These are phyloP conservation scores for Drosophila navojoa DNA, from an alignment of 1,140 invertebrate species.

Conservation along the genomic window DNA sequence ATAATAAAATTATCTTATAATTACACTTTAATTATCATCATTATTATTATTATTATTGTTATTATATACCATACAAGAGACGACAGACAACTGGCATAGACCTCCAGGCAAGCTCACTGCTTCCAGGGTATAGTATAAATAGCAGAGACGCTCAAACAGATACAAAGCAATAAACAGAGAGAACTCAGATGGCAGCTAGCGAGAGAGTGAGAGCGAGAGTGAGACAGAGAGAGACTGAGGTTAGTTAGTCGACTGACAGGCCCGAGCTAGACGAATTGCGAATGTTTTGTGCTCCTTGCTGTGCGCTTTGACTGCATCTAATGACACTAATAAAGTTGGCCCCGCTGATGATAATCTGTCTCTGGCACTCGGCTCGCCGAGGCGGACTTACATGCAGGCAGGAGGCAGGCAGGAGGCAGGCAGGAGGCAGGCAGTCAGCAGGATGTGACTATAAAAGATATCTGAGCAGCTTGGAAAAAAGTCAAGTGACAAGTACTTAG, in stretches of 20 bases:
- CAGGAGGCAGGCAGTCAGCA: constrained; percentile 38
- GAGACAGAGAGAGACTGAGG: neutral
- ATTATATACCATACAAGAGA: no score
- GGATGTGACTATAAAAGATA: constrained; percentile 70
- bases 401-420: neutral
- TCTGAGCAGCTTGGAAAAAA: constrained; percentile 23
- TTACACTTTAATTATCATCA: no score
- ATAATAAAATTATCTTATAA: no score
- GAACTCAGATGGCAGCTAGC: neutral
- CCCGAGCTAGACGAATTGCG: constrained; percentile 20
- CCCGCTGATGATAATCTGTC: constrained; percentile 78
- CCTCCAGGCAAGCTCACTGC: neutral
- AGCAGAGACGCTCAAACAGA: constrained; percentile 14
- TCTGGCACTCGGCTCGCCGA: constrained; percentile 53
- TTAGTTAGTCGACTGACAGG: neutral
- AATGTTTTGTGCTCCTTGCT: constrained; percentile 59
- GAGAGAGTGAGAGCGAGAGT: neutral
- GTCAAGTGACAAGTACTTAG: neutral
- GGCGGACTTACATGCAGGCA: neutral
- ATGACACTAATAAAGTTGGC: constrained; percentile 78
- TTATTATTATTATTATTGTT: no score
- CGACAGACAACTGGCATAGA: neutral
- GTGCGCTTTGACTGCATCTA: constrained; percentile 78
- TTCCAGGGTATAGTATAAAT: constrained; percentile 12
- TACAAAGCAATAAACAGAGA: constrained; percentile 10